Base-by-base conservation (phyloP, 2,888 invertebrate genomes). In the Gasteruption jaculator region DNA sequence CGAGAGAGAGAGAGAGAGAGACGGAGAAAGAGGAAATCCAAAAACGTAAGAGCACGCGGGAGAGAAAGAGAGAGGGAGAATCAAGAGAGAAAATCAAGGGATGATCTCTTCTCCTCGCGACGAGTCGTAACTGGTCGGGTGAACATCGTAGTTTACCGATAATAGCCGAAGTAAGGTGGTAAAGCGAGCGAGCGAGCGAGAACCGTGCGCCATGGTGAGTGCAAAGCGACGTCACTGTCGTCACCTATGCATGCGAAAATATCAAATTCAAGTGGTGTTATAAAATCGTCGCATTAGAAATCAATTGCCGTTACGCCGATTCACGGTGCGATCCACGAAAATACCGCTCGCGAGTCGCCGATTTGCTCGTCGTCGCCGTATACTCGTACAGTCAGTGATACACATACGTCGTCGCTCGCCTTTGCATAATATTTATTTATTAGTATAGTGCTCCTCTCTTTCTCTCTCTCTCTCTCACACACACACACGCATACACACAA, bases 191-290 rank as follows among this genome's bases (percentile, higher is more conserved):
- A 41, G 24, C 27, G 37, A 45, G 46, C 51, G 45, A 38, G 48
- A 42, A 41, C 44, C 32, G 73, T 74, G 74, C 75, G 75, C 71
- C 53, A 76, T 76, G 74, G 75, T 73, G 74, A 74, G 73, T 72
- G 51, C 44, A 43, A 49, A 49, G 53, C 56, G 53, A 58, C 58
- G 59, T 57, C 56, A 60, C 58, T 57, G 58, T 58, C 58, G 57
- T 56, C 52, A 56, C 51, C 50, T 55, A 52, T 59, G 58, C 57
- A 54, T 55, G 54, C 50, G 50, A 56, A 57, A n/a, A n/a, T n/a
- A n/a, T n/a, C n/a, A n/a, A n/a, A n/a, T n/a, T n/a, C n/a, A n/a
- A n/a, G n/a, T n/a, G n/a, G n/a, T n/a, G n/a, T n/a, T n/a, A n/a
- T 54, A 53, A 56, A 61, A 59, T 60, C 54, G 52, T n/a, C n/a